A percentile compares a stretch with the other conserved stretches of the same genome.
Evolutionary conservation across 1,140 invertebrate species (phyloP).

Genomic region (Drosophila murphyi): DNA sequence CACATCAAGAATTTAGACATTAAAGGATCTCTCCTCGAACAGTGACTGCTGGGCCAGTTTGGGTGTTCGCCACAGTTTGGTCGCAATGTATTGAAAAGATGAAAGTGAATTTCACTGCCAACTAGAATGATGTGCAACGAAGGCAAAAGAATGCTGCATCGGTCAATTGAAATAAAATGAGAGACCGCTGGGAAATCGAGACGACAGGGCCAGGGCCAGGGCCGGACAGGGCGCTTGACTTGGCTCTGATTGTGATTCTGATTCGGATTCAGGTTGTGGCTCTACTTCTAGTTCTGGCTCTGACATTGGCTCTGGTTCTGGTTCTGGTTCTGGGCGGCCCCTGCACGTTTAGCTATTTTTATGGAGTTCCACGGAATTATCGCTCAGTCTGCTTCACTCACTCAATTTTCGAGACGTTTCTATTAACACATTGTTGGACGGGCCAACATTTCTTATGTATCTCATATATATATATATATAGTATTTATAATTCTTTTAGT

Average conservation of each 20-base stretch:
- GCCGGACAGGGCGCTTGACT: conserved; percentile 1
- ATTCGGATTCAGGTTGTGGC: conserved; percentile 6
- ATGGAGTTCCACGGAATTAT: conserved; percentile 77
- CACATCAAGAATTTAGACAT: conserved; percentile 79
- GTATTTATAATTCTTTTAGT: conserved; percentile 30
- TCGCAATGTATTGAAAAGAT: conserved; percentile 70
- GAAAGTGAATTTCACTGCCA: conserved; percentile 68
- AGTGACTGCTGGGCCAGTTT: conserved; percentile 16
- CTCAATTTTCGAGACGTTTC: conserved; percentile 55
- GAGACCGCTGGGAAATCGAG: conserved; percentile 26
- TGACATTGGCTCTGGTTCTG: neutral
- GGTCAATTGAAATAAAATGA: conserved; percentile 68
- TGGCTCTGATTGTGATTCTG: conserved; percentile 8
- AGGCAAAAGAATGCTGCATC: conserved; percentile 47
- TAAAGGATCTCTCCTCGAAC: conserved; percentile 50
- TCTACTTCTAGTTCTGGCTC: conserved; percentile 4
- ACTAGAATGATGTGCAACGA: conserved; percentile 29
- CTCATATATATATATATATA: neutral
- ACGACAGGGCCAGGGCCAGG: neutral
- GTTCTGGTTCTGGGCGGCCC: conserved; percentile 68
- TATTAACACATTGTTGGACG: conserved; percentile 69
- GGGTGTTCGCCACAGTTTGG: conserved; percentile 48
- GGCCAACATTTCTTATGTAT: conserved; percentile 17
- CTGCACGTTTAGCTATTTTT: conserved; percentile 80
- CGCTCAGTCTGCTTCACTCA: conserved; percentile 38